phyloP scores from a whole-genome alignment of 2,797 vertebrate species.

The Falco berigora region DNA sequence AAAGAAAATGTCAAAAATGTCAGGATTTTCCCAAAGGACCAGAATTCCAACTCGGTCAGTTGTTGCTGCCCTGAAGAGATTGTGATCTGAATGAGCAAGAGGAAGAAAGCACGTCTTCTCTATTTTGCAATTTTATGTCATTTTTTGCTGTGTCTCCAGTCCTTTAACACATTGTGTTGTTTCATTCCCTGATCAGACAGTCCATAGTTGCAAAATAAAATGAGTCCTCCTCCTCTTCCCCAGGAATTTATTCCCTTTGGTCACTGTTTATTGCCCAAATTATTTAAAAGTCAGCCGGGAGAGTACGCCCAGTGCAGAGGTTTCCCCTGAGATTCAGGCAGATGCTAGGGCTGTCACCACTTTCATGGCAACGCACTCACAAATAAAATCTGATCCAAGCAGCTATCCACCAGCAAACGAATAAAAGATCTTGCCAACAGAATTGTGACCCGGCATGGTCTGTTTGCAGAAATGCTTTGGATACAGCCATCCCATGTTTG shows the following conservation, averaged over 20 bases:
- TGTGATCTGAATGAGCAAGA: neutral
- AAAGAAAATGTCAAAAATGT: neutral
- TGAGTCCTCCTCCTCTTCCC: neutral
- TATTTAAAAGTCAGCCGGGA: neutral
- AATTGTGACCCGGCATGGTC: neutral
- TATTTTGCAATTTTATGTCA: neutral
- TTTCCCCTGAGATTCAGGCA: neutral
- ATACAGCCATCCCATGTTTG: neutral
- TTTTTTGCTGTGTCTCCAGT: neutral
- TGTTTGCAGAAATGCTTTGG: neutral
- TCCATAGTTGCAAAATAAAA: neutral
- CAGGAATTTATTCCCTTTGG: neutral
- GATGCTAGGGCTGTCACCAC: neutral
- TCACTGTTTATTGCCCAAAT: rapidly evolving
- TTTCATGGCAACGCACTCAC: neutral
- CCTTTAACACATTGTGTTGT: rapidly evolving
- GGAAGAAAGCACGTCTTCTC: neutral
- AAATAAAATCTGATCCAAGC: neutral
- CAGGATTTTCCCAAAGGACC: neutral
- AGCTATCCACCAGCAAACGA: neutral
- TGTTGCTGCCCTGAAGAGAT: neutral
- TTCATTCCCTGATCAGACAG: neutral
- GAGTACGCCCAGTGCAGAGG: neutral
- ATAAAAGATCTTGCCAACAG: neutral
- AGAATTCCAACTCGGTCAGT: neutral